phyloP scores from a whole-genome alignment of 2,113 vertebrate genomes.

The Aramus guarauna region DNA sequence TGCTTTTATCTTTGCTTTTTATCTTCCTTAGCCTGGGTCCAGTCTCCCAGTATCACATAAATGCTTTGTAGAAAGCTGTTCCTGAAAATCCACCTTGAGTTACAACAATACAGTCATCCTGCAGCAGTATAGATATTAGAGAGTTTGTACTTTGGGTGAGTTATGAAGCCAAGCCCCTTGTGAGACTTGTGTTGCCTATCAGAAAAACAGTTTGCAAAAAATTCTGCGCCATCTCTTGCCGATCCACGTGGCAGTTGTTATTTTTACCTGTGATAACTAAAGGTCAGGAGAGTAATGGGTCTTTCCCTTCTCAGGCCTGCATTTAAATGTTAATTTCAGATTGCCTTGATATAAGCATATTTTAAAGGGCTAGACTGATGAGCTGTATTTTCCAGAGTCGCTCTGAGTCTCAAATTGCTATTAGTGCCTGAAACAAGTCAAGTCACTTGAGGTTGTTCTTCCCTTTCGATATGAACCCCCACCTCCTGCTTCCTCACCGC shows the following conservation, averaged over 20 bases:
- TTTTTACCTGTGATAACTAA: neutral
- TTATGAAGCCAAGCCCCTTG: neutral
- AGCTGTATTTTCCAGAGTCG: neutral
- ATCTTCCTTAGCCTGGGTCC: neutral
- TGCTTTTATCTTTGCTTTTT: neutral
- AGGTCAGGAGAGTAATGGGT: neutral
- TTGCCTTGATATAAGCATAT: neutral
- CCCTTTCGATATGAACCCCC: neutral
- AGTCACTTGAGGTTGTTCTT: neutral
- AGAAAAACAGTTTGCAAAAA: neutral
- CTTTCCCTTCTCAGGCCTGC: neutral
- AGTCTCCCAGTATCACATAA: neutral
- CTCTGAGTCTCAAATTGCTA: neutral
- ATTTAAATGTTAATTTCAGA: neutral
- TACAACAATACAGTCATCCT: neutral
- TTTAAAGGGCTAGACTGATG: neutral
- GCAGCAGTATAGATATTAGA: neutral
- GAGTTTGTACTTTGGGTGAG: neutral
- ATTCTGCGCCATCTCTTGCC: neutral
- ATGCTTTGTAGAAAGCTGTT: neutral
- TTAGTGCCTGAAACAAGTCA: neutral
- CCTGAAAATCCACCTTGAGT: neutral
- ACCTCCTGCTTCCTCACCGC: neutral
- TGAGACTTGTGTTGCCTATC: neutral
- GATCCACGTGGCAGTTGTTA: neutral